Conservation (phyloP, 1,140 invertebrate species). For the Cheumatopsyche charites region DNA sequence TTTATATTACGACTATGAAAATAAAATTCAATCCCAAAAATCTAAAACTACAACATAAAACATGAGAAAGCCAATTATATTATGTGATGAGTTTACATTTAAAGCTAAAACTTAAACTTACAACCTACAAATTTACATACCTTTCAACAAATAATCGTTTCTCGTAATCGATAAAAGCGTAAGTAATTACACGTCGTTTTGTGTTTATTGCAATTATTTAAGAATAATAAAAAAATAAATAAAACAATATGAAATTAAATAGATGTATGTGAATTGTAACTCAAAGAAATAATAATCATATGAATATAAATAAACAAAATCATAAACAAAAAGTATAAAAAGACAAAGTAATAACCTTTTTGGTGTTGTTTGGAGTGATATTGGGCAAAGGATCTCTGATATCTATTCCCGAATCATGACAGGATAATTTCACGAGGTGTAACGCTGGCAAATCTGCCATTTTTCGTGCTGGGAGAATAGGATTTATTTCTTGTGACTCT, state of each 20-base stretch:
- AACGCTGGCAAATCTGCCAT: conserved; percentile 52
- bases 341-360: conserved; percentile 53
- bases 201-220: background rate
- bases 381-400: conserved; percentile 72
- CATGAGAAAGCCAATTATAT: conserved; percentile 10
- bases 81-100: background rate
- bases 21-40: background rate
- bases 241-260: background rate
- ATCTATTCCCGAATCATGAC: conserved; percentile 88
- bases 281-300: too few species aligned
- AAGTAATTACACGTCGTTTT: background rate
- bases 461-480: conserved; percentile 17
- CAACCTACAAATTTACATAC: conserved; percentile 5
- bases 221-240: background rate
- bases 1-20: too few species aligned
- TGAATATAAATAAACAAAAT: background rate
- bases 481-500: conserved; percentile 22
- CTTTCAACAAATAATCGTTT: conserved; percentile 11
- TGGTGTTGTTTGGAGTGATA: conserved; percentile 56
- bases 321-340: conserved; percentile 11
- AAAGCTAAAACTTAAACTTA: background rate
- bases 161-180: background rate
- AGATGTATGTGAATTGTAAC: too few species aligned
- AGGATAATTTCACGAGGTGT: conserved; percentile 75
- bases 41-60: conserved; percentile 23